Evolutionary conservation across 2,113 vertebrate species (phyloP), one percentile per base, ranked within the genome.

Genomic region (Notarius quadriscutis): DNA sequence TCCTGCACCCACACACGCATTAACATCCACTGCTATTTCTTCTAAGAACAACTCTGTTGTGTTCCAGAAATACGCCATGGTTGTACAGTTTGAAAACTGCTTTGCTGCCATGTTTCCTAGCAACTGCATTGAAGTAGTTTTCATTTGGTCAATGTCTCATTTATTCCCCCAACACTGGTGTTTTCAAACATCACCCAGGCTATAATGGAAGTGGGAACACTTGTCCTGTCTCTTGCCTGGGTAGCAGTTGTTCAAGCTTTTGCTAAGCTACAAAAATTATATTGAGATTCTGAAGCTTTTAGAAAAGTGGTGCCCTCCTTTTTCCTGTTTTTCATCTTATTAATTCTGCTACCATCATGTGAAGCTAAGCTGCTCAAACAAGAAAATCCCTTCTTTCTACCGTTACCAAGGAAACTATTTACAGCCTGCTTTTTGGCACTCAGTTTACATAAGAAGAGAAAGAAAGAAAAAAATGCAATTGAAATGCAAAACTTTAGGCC

Each of bases 341-440:
- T 88, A 75, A 75, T 83, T 85, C 84, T 63, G 74, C 53, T 41
- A 41, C 85, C 58, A 17, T 86, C 85, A 84, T 81, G 60, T 77
- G 65, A 90, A 88, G 89, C 88, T 89, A 88, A 90, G 83, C 83
- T 84, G 75, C 86, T 86, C 63, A 89, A 87, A 89, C 48, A 63
- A 87, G 89, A 89, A 91, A 89, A 91, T 89, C 81, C 87, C 81
- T 63, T 88, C 69, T 88, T 88, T 89, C 71, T 81, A 65, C 86
- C 4, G 91, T 91, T 90, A 89, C 91, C 91, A 90, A 87, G 91
- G 89, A 91, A 91, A 91, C 91, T 91, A 88, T 90, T 90, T 89
- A 89, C 80, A 90, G 87, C 80, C 79, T 67, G 53, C 77, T 88
- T 81, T 88, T 83, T 77, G 83, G 71, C 82, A 58, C 82, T 27